Evolutionary conservation across 2,113 vertebrate species (phyloP).

Genomic region (Arenaria interpres): DNA sequence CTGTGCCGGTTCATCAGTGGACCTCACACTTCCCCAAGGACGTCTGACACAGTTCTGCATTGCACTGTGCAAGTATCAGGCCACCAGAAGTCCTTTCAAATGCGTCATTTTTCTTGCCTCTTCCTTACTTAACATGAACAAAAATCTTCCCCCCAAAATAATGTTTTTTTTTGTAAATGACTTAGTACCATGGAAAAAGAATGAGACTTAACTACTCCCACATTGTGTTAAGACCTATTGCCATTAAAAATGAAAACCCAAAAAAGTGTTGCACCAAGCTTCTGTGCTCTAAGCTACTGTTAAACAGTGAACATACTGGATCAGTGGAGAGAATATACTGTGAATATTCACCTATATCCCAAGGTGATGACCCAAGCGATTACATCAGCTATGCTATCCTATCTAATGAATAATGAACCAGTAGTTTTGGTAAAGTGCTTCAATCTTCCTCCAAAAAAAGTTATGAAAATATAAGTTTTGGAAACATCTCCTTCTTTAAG

Average conservation of each 20-base stretch:
- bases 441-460: slow-evolving; percentile 21
- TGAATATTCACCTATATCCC: background rate
- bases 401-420: slow-evolving; percentile 21
- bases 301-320: background rate
- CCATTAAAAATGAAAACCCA: background rate
- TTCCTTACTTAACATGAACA: background rate
- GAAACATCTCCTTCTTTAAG: slow-evolving; percentile 66
- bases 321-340: background rate
- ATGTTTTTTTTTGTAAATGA: background rate
- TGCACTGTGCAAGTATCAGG: background rate
- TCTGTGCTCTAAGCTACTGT: slow-evolving; percentile 15
- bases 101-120: background rate
- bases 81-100: background rate
- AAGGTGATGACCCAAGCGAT: background rate
- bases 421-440: slow-evolving; percentile 70
- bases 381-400: background rate
- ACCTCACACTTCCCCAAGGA: background rate
- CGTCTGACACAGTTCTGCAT: background rate
- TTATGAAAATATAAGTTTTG: slow-evolving; percentile 59
- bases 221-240: background rate
- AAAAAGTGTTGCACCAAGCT: background rate
- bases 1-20: background rate
- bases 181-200: background rate
- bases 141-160: background rate
- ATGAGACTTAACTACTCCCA: background rate